Evolutionary conservation across 2,797 vertebrate genomes (phyloP).

Genomic region (Molothrus ater): DNA sequence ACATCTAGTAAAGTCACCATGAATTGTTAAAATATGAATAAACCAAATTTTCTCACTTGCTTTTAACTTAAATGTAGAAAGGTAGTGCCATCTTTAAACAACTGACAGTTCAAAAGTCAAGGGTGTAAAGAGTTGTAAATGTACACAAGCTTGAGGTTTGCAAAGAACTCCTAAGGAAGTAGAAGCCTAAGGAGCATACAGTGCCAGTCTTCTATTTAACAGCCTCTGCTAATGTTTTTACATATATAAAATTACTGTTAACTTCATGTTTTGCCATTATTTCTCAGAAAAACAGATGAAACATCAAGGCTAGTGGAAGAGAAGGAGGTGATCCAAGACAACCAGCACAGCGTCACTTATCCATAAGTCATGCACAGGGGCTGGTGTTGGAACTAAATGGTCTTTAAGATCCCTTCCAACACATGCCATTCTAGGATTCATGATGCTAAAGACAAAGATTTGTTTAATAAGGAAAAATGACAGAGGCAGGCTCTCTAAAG

Average conservation of each 20-base stretch:
- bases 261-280: neutral
- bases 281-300: neutral
- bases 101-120: neutral
- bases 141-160: neutral
- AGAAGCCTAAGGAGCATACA: neutral
- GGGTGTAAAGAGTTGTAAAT: neutral
- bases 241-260: neutral
- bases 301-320: neutral
- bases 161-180: neutral
- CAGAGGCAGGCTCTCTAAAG: neutral
- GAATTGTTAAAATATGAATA: neutral
- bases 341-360: neutral
- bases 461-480: neutral
- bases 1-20: neutral
- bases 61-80: neutral
- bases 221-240: neutral
- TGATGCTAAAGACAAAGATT: neutral
- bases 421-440: neutral
- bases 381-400: fast-evolving
- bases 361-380: neutral
- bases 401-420: neutral
- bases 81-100: neutral
- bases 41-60: neutral
- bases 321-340: neutral
- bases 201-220: neutral